Conservation (phyloP, 2,797 vertebrate species). For the Eupleurogrammus muticus region DNA sequence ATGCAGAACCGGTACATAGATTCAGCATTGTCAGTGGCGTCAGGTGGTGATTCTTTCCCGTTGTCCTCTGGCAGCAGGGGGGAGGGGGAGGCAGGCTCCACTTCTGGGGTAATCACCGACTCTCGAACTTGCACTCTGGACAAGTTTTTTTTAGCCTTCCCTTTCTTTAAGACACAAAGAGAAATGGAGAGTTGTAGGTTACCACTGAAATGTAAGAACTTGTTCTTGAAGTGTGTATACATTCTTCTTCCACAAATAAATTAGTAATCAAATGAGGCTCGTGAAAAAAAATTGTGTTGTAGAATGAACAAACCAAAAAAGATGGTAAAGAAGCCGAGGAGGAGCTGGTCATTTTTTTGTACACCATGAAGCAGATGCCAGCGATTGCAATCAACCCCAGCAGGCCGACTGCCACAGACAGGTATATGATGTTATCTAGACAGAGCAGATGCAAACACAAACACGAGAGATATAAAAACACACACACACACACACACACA, state of each 20-base stretch:
- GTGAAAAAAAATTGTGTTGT: neutral
- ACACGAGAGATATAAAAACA: neutral
- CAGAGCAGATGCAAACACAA: neutral
- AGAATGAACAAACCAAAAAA: constrained; percentile 25
- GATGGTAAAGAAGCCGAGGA: rapidly evolving
- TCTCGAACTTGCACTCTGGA: rapidly evolving
- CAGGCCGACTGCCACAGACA: rapidly evolving
- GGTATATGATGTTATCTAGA: neutral
- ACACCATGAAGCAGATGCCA: neutral
- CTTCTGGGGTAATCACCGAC: rapidly evolving
- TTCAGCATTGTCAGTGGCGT: rapidly evolving
- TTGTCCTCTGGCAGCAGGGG: rapidly evolving
- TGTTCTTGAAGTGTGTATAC: neutral
- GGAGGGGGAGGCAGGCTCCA: neutral
- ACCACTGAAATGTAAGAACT: neutral
- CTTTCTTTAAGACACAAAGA: constrained; percentile 23
- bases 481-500: neutral
- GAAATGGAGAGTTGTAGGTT: neutral
- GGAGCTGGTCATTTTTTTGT: constrained; percentile 14
- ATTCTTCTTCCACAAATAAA: neutral
- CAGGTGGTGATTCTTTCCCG: rapidly evolving
- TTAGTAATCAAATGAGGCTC: neutral
- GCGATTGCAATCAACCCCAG: rapidly evolving
- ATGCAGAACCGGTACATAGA: rapidly evolving
- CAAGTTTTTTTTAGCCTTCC: rapidly evolving